A percentile compares a stretch with the other conserved stretches of the same genome.
These are phyloP conservation scores for Halictus ligatus DNA, from an alignment of 2,888 invertebrate genomes.

Conservation along the genomic window DNA sequence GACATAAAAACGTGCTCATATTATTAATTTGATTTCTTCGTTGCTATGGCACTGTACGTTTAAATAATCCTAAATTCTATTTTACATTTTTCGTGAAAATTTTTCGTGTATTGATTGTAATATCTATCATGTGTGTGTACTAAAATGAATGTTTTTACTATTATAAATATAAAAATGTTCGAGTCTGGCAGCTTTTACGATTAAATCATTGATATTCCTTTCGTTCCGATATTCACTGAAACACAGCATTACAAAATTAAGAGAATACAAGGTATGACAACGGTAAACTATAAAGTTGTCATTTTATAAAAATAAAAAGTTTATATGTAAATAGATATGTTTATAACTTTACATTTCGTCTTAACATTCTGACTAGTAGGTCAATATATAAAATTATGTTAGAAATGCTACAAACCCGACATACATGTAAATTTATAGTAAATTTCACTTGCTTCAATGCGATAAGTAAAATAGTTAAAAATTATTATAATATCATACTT, in stretches of 20 bases:
- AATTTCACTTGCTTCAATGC: conserved; percentile 26
- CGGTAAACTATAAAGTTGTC: conserved; percentile 9
- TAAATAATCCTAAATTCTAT: conserved; percentile 69
- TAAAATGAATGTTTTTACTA: conserved; percentile 63
- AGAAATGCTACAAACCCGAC: conserved; percentile 21
- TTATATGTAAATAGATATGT: conserved; percentile 31
- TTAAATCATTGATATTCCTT: conserved; percentile 35
- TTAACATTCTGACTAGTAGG: conserved; percentile 53
- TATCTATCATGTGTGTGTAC: conserved; percentile 56
- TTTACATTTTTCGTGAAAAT: conserved; percentile 65
- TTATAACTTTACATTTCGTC: conserved; percentile 9
- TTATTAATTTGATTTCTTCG: conserved; percentile 70
- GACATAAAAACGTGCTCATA: conserved; percentile 62
- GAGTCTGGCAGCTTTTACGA: conserved; percentile 67
- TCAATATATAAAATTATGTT: conserved; percentile 44
- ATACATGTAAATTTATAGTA: conserved; percentile 39
- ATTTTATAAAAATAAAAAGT: conserved; percentile 38
- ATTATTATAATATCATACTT: conserved; percentile 52
- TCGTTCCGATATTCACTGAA: conserved; percentile 24
- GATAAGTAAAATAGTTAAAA: conserved; percentile 45
- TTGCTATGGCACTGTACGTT: conserved; percentile 77
- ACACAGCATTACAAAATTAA: neutral
- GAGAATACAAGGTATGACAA: conserved; percentile 22
- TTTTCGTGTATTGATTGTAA: conserved; percentile 59
- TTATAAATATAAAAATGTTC: conserved; percentile 64